A percentile compares a stretch with the other conserved stretches of the same genome.
These are phyloP conservation scores for Eutrigla gurnardus DNA, from an alignment of 2,797 vertebrate genomes.

Conservation along the genomic window DNA sequence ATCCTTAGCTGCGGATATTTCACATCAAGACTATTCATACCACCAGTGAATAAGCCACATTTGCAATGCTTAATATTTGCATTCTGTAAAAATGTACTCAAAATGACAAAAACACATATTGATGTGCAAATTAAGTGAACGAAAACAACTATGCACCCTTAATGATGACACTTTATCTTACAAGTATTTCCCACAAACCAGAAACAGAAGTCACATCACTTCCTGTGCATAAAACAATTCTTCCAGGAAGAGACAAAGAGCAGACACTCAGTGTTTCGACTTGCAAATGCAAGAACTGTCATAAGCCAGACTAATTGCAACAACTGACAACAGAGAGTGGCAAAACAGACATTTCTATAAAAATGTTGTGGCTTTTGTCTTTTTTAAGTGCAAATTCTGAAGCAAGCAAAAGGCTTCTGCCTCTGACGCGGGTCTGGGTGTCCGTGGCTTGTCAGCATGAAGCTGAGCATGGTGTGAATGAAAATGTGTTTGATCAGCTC, in stretches of 20 bases:
- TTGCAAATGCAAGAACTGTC: slow-evolving; percentile 35
- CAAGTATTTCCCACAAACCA: slow-evolving; percentile 33
- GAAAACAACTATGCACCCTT: no score
- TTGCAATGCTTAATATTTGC: no score
- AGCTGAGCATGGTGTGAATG: slow-evolving; percentile 48
- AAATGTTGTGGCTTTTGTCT: slow-evolving; percentile 36
- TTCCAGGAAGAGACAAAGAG: slow-evolving; percentile 13
- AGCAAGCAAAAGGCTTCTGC: neutral
- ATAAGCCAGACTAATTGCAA: slow-evolving; percentile 29
- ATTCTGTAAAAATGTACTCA: no score
- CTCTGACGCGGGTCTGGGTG: slow-evolving; percentile 16
- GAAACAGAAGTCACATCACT: slow-evolving; percentile 18
- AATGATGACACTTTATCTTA: neutral
- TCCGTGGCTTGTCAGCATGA: slow-evolving; percentile 38
- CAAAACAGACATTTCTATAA: slow-evolving; percentile 30
- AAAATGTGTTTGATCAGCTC: slow-evolving; percentile 52
- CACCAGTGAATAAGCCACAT: no score
- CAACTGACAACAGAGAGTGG: slow-evolving; percentile 16
- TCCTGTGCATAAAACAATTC: slow-evolving; percentile 17
- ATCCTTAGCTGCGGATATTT: no score
- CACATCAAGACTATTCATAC: no score
- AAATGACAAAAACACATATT: no score
- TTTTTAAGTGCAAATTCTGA: slow-evolving; percentile 31
- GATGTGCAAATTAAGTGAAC: no score
- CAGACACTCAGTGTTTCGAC: slow-evolving; percentile 27